Base-by-base conservation (phyloP, 2,113 vertebrate genomes). In the Ranitomeya variabilis region DNA sequence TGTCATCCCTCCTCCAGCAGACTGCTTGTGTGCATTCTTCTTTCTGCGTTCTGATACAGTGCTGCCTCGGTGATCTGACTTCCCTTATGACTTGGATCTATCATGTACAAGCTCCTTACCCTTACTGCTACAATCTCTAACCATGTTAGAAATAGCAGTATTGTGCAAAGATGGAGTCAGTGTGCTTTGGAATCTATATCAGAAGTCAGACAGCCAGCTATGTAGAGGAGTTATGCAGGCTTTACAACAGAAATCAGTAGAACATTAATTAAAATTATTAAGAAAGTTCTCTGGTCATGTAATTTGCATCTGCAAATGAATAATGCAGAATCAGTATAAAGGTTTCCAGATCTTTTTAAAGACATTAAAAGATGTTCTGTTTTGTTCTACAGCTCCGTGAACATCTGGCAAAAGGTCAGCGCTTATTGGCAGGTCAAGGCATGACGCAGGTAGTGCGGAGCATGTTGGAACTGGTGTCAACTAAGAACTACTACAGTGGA, bases 361-460 rank as follows among this genome's bases (percentile, higher is more conserved):
- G 9, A n/a, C 13, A 0, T 8, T 69, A 52, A 23, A 23, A 7
- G 13, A 16, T 55, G 55, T 23, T 69, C 19, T 84, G 21, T 55
- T 84, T 45, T 23, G 52, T 85, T 0, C 88, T 88, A 18, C 91
- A 99, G 98, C 97, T 99, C 90, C 97, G 98, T 95, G 98, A 99
- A 93, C 98, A 99, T 95, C 95, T 99, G 93, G 98, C 98, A 86
- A 99, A 99, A 94, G 98, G 98, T 92, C 98, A 99, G 96, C 97
- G 98, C 93, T 96, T 97, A 97, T 96, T 99, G 95, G 98, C 98
- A 0, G 98, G 97, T 10, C 97, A 99, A 95, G 98, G 98, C 90
- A 99, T 99, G 98, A 99, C 97, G 12, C 98, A 99, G 93, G 97
- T 99, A 95, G 98, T 99, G 92, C 95, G 98, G 91, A 97, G 95